Conservation (phyloP, 2,888 invertebrate species). For the Xanthorhoe designata region DNA sequence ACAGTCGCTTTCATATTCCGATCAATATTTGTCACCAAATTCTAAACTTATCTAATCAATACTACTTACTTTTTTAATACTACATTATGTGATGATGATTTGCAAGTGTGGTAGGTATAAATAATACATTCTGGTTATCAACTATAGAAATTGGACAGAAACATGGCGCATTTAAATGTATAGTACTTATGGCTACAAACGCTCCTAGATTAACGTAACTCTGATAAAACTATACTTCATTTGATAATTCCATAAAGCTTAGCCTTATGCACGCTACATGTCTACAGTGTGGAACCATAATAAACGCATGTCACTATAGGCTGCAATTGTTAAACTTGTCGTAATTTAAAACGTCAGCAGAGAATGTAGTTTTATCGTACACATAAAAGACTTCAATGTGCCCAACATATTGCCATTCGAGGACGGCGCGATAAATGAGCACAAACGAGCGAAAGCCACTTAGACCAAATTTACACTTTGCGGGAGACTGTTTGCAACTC, state of each 20-base stretch:
- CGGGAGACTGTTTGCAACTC: slow-evolving; percentile 77
- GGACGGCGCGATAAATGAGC: slow-evolving; percentile 76
- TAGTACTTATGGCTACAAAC: no score
- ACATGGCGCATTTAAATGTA: no score
- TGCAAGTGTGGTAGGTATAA: no score
- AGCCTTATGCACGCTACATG: slow-evolving; percentile 71
- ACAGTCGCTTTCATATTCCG: background rate
- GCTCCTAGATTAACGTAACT: background rate
- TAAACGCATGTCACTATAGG: slow-evolving; percentile 67
- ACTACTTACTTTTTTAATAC: no score
- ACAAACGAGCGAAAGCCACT: slow-evolving; percentile 82
- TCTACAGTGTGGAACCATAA: slow-evolving; percentile 75
- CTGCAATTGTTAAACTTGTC: slow-evolving; percentile 73
- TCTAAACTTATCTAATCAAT: no score
- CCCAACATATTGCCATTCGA: slow-evolving; percentile 71
- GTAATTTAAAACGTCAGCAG: slow-evolving; percentile 77
- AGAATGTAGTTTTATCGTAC: slow-evolving; percentile 76
- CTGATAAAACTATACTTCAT: background rate
- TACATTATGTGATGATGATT: no score
- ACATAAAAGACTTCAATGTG: slow-evolving; percentile 69
- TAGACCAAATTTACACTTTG: slow-evolving; percentile 84
- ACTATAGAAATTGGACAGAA: background rate
- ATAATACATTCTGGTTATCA: no score
- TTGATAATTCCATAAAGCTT: slow-evolving; percentile 70
- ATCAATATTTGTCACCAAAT: no score